phyloP scores from a whole-genome alignment of 2,888 invertebrate species.

The Crossocerus cetratus region DNA sequence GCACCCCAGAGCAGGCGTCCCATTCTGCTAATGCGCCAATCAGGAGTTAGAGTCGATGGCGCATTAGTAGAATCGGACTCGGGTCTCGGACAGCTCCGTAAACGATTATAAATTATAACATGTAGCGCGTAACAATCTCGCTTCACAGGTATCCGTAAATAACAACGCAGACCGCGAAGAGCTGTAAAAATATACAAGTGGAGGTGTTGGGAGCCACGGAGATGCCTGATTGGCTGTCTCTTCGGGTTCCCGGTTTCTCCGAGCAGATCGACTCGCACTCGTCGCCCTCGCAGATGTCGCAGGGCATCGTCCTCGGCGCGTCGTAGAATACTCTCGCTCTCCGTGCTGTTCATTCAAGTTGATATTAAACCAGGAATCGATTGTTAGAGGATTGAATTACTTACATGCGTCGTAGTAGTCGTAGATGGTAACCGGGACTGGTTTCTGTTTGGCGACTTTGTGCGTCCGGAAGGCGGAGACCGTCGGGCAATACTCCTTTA shows the following conservation, averaged over 20 bases:
- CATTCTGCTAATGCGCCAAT: too few relatives aligned
- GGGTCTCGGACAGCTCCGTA: too few relatives aligned
- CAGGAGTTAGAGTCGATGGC: too few relatives aligned
- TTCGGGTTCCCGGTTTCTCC: conserved; percentile 68
- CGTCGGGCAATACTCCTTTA: conserved; percentile 87
- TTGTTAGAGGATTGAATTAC: conserved; percentile 65
- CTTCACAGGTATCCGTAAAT: conserved; percentile 39
- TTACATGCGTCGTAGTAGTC: conserved; percentile 96
- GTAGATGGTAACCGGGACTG: conserved; percentile 89
- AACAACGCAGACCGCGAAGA: conserved; percentile 20
- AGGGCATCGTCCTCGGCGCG: conserved; percentile 83
- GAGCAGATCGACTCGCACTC: conserved; percentile 79
- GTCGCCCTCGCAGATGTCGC: conserved; percentile 89
- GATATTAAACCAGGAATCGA: too few relatives aligned
- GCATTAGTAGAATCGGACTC: too few relatives aligned
- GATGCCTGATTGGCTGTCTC: conserved; percentile 31
- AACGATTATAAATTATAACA: too few relatives aligned
- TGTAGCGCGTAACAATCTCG: background rate
- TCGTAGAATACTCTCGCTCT: conserved; percentile 91
- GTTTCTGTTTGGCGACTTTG: conserved; percentile 91
- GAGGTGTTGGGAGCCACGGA: conserved; percentile 39
- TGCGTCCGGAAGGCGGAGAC: conserved; percentile 90
- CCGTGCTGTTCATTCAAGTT: conserved; percentile 80
- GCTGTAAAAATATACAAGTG: conserved; percentile 49
- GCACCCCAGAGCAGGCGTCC: too few relatives aligned